Evolutionary conservation across 2,888 invertebrate species (phyloP).

Genomic region (Diabrotica balteata): DNA sequence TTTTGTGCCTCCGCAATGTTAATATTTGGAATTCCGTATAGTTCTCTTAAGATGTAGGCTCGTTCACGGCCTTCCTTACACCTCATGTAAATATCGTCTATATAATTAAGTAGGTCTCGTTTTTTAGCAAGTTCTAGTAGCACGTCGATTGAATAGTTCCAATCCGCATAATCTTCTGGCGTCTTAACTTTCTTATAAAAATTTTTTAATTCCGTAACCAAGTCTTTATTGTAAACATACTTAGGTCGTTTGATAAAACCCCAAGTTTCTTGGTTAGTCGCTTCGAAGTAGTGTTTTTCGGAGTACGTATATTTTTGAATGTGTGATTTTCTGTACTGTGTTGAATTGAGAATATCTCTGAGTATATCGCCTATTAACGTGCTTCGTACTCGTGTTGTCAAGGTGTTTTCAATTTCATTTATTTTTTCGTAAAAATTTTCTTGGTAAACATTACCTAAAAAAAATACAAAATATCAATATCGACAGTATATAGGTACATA

Average conservation of each 20-base stretch:
- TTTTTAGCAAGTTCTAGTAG: constrained; percentile 42
- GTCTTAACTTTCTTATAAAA: constrained; percentile 43
- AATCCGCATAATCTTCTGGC: constrained; percentile 33
- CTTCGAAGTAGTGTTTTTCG: constrained; percentile 48
- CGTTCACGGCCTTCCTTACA: constrained; percentile 24
- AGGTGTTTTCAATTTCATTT: constrained; percentile 29
- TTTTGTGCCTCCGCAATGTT: neutral
- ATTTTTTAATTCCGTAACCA: constrained; percentile 45
- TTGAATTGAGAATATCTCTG: constrained; percentile 31
- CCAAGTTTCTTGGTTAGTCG: constrained; percentile 42
- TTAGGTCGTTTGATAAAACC: constrained; percentile 37
- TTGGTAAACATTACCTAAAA: constrained; percentile 28
- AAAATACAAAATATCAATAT: too few species aligned
- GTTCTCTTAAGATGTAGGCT: constrained; percentile 7
- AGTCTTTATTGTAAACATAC: constrained; percentile 45
- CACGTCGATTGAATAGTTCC: constrained; percentile 46
- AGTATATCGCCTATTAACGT: constrained; percentile 42
- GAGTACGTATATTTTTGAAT: constrained; percentile 24
- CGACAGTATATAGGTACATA: too few species aligned
- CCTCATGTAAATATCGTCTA: constrained; percentile 31
- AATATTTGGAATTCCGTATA: neutral
- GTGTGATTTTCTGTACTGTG: constrained; percentile 25
- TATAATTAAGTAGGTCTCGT: constrained; percentile 39
- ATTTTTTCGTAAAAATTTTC: constrained; percentile 27
- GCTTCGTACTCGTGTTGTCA: constrained; percentile 39